Evolutionary conservation across 2,888 invertebrate species (phyloP), one percentile per base, ranked within the genome.

Genomic region (Galerucella nymphaeae): DNA sequence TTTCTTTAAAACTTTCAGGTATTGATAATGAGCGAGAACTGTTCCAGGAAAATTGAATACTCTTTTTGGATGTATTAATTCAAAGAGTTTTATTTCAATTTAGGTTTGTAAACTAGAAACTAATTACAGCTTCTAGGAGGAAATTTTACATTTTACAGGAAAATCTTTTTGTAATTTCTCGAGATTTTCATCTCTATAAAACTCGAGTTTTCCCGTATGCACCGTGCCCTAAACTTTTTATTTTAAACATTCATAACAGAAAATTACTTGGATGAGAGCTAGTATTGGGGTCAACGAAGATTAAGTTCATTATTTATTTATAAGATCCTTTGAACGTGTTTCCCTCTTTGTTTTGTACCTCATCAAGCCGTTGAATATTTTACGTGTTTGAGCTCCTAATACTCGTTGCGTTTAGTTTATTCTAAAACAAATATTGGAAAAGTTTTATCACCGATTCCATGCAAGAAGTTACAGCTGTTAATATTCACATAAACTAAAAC

Each of bases 241-340:
- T 57, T 65, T 65, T 23, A 53, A 66, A 57, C 14, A 42, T 59
- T 59, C 67, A 67, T 45, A 45, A 71, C 58, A 55, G 18, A 62
- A 6, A 30, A 58, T 41, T 55, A 18, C 55, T 55, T 13, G 55
- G 55, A 55, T 18, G 55, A 16, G 16, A 55, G 18, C 55, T 11
- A 30, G 71, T 66, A 71, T 71, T 16, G 66, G 55, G 73, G 73
- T 62, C 66, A 58, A 42, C 73, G 18, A 11, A 70, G 66, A 65
- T 66, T 61, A 53, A 62, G 50, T 42, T 72, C 72, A 65, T 69
- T 70, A 70, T 66, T 53, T 70, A 73, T 70, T 73, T 70, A 72
- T 69, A 65, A 69, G 42, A 30, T 59, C 38, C 50, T 66, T 70
- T 57, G 66, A 57, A 64, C 38, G 66, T 66, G 55, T 57, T 53